Percentiles rank a stretch among this genome's conserved stretches.
phyloP scores from a whole-genome alignment of 2,797 vertebrate species.

The Kryptopterus vitreolus region DNA sequence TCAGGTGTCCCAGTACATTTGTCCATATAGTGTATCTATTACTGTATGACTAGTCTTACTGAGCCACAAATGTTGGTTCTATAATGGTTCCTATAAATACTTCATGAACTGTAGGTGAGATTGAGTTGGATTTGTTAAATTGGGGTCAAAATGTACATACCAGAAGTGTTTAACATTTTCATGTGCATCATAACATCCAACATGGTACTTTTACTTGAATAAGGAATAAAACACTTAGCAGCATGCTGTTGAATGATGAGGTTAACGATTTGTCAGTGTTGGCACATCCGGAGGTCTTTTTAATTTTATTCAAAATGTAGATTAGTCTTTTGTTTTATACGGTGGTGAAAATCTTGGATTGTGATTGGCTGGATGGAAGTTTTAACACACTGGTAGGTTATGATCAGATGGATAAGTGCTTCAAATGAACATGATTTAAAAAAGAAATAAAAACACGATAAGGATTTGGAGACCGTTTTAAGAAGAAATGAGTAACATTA shows the following conservation, averaged over 20 bases:
- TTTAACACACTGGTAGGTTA: too few species aligned
- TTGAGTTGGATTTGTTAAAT: conserved; percentile 17
- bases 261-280: background rate
- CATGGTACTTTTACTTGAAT: background rate
- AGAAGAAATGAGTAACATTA: too few species aligned
- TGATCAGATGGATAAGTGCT: too few species aligned
- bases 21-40: background rate
- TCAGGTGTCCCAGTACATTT: too few species aligned
- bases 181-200: background rate
- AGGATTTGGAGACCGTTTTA: too few species aligned
- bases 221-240: background rate
- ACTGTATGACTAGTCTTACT: background rate
- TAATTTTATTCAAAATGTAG: background rate
- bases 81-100: background rate
- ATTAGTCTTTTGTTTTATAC: too few species aligned
- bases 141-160: background rate
- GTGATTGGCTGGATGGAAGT: too few species aligned
- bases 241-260: background rate
- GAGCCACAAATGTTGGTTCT: background rate
- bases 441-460: too few species aligned
- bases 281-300: background rate
- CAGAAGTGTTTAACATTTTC: background rate
- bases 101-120: background rate
- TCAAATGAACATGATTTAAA: too few species aligned
- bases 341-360: too few species aligned